Conservation (phyloP, 2,113 vertebrate species). For the Aphyosemion australe region DNA sequence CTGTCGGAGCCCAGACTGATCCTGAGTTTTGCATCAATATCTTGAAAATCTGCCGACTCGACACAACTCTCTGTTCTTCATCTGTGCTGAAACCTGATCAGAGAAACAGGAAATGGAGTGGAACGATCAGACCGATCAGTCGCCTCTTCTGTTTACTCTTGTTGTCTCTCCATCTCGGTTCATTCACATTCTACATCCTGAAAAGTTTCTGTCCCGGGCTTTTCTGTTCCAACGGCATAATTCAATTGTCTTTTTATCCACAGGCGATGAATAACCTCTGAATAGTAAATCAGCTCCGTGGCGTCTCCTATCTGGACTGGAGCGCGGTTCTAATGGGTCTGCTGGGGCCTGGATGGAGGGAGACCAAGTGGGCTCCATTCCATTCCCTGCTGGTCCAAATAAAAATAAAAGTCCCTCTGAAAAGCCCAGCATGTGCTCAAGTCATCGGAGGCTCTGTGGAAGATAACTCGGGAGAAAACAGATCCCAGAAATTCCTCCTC, state of each 20-base stretch:
- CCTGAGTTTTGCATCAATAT: conserved; percentile 5
- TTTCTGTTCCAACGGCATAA: conserved; percentile 52
- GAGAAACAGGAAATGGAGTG: conserved; percentile 41
- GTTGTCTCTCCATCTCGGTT: conserved; percentile 41
- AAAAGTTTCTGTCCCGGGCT: conserved; percentile 20
- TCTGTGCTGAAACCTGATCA: conserved; percentile 21
- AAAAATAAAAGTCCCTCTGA: conserved; percentile 60
- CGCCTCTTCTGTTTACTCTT: conserved; percentile 35
- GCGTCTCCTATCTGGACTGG: conserved; percentile 61
- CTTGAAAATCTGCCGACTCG: conserved; percentile 11
- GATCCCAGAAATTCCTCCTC: conserved; percentile 35
- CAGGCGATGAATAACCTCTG: conserved; percentile 60
- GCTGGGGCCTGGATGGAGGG: conserved; percentile 50
- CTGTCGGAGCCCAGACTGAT: conserved; percentile 8
- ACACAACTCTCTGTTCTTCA: conserved; percentile 39
- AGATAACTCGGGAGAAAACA: conserved; percentile 30
- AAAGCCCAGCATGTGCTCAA: conserved; percentile 64
- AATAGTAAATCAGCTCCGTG: conserved; percentile 62
- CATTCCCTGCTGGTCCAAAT: conserved; percentile 66
- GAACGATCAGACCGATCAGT: conserved; percentile 34
- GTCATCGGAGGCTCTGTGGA: conserved; percentile 48
- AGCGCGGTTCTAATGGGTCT: conserved; percentile 51
- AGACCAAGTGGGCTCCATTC: conserved; percentile 52
- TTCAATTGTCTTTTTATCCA: conserved; percentile 71
- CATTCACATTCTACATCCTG: conserved; percentile 32